phyloP scores from a whole-genome alignment of 2,888 invertebrate species.

The Lampropteryx suffumata region DNA sequence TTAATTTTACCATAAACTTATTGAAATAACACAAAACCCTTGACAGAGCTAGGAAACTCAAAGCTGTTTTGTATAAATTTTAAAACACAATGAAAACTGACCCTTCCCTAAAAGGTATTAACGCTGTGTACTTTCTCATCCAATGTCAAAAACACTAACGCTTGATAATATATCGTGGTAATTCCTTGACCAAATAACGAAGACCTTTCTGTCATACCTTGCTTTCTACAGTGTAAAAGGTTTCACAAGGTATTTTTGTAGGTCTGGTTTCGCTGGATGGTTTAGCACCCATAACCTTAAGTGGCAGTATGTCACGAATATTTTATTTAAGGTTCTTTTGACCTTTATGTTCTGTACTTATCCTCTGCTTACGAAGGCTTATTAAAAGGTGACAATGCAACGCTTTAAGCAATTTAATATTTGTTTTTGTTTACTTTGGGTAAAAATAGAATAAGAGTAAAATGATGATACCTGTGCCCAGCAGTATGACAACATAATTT shows the following conservation, averaged over 20 bases:
- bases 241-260: background rate
- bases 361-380: conserved; percentile 36
- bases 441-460: no score
- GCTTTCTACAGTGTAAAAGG: background rate
- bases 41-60: conserved; percentile 5
- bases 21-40: no score
- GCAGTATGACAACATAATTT: no score
- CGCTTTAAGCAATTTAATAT: conserved; percentile 19
- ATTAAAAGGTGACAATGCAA: conserved; percentile 43
- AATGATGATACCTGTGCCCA: no score
- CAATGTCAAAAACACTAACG: conserved; percentile 59
- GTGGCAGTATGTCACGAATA: conserved; percentile 48
- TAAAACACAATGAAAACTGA: conserved; percentile 32
- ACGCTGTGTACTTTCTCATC: conserved; percentile 40
- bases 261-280: conserved; percentile 33
- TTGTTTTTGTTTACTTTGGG: conserved; percentile 4
- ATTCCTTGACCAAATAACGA: conserved; percentile 26
- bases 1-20: no score
- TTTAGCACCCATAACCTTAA: conserved; percentile 38
- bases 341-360: conserved; percentile 44
- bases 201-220: conserved; percentile 24
- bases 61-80: conserved; percentile 24
- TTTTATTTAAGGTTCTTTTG: conserved; percentile 45
- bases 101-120: conserved; percentile 25
- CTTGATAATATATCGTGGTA: conserved; percentile 54